Base-by-base conservation (phyloP, 2,113 vertebrate species). In the Xiphias gladius region DNA sequence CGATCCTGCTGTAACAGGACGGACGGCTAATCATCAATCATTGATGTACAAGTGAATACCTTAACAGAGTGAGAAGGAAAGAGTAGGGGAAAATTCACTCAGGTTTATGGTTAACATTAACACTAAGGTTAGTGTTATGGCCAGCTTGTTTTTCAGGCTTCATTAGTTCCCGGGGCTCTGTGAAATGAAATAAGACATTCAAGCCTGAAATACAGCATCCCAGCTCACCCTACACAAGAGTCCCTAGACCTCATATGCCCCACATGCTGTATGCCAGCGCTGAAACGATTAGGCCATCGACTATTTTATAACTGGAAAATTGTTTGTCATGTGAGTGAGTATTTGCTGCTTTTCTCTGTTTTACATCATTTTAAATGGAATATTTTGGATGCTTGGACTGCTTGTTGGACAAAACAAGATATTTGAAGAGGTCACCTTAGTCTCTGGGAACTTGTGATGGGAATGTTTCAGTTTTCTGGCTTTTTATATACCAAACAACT, bases 21-120 rank as follows among this genome's bases (percentile, higher is more conserved):
- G 35, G 41, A 7, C 2, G 0, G 61, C 17, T 28, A 9, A 73
- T 72, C 71, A 79, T 13, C 32, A 46, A 68, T 67, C 0, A 35
- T 46, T 41, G 26, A 50, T 8, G 8, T 19, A 64, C 11, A 20
- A 54, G 0, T 6, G 28, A 41, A 50, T 6, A 52, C 6, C 46
- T 46, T 28, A 74, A n/a, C 28, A 77, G n/a, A 12, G 52, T 8
- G 13, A 26, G 73, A 0, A 3, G 3, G 50, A 20, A 24, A 28
- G 20, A 71, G n/a, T n/a, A n/a, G n/a, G 0, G 22, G 10, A 14
- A 71, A 82, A 43, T 69, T 69, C 61, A 63, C 64, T n/a, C 8
- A 11, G 37, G 5, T 50, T 75, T 9, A 67, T 80, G 57, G 58
- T 80, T 62, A 74, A 71, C 62, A 62, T 35, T 58, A 65, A 26